A percentile compares a stretch with the other conserved stretches of the same genome.
Conservation (phyloP, 2,888 invertebrate species). For the Melinaea marsaeus region DNA sequence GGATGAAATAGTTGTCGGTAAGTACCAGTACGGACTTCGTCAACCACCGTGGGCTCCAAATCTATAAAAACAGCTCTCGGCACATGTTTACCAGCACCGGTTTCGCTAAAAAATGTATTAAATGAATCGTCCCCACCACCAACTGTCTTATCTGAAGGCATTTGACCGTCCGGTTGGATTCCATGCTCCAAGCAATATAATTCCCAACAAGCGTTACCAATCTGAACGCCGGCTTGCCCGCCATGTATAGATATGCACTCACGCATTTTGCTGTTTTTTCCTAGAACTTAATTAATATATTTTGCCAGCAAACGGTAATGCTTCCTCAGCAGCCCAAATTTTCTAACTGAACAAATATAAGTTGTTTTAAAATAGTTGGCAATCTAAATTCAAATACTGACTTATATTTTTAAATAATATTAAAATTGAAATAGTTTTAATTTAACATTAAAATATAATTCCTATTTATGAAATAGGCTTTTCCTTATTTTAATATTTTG, state of each 20-base stretch:
- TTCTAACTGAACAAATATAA: conserved; percentile 9
- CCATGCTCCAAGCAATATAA: conserved; percentile 89
- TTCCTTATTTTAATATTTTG: too few species aligned
- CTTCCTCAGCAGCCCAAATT: neutral
- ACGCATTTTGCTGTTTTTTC: conserved; percentile 48
- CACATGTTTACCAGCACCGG: conserved; percentile 96
- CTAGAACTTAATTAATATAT: conserved; percentile 4
- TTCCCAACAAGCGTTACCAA: conserved; percentile 93
- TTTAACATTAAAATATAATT: neutral
- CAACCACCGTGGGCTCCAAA: conserved; percentile 96
- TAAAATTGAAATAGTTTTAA: neutral
- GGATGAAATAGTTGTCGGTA: conserved; percentile 97
- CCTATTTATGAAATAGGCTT: too few species aligned
- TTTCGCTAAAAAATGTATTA: conserved; percentile 96
- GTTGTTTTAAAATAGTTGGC: conserved; percentile 2
- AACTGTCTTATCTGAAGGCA: conserved; percentile 88
- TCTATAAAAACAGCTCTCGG: conserved; percentile 96
- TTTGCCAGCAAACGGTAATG: conserved; percentile 6
- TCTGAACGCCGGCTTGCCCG: conserved; percentile 84
- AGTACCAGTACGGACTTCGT: conserved; percentile 95
- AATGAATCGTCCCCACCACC: conserved; percentile 96
- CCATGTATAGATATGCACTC: conserved; percentile 73
- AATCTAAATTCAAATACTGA: neutral
- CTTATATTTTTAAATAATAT: neutral
- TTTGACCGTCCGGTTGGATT: conserved; percentile 90